These are phyloP conservation scores for Smutsia gigantea DNA, from an alignment of 2,797 vertebrate genomes.

Conservation along the genomic window DNA sequence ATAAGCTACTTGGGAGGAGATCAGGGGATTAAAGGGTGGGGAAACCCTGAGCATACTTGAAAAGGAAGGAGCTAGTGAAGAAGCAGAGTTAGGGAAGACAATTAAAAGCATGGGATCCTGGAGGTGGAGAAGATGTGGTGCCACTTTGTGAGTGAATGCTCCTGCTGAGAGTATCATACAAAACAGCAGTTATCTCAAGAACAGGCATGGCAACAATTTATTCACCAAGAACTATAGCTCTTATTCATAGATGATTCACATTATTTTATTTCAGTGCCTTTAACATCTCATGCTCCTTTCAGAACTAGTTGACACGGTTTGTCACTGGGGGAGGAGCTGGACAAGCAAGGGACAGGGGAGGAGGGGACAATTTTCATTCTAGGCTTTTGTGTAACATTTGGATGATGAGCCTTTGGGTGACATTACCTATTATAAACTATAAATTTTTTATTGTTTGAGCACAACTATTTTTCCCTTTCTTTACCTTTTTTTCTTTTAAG, in stretches of 20 bases:
- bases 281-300: background rate
- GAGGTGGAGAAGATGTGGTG: background rate
- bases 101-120: background rate
- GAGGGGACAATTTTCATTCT: background rate
- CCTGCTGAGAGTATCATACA: background rate
- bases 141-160: background rate
- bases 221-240: background rate
- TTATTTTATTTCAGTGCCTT: background rate
- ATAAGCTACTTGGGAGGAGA: background rate
- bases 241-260: background rate
- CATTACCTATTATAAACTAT: background rate
- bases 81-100: background rate
- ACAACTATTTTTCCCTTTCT: background rate
- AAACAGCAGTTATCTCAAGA: background rate
- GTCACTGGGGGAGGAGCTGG: background rate
- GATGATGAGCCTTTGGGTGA: background rate
- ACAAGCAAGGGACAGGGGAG: background rate
- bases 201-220: background rate
- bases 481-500: background rate
- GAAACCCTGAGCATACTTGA: background rate
- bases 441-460: background rate
- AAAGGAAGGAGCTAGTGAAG: background rate
- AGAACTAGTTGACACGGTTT: background rate
- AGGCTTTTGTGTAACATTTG: background rate
- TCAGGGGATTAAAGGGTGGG: background rate